Evolutionary conservation across 2,113 vertebrate genomes (phyloP), one percentile per base, ranked within the genome.

Genomic region (Amphiprion ocellaris): DNA sequence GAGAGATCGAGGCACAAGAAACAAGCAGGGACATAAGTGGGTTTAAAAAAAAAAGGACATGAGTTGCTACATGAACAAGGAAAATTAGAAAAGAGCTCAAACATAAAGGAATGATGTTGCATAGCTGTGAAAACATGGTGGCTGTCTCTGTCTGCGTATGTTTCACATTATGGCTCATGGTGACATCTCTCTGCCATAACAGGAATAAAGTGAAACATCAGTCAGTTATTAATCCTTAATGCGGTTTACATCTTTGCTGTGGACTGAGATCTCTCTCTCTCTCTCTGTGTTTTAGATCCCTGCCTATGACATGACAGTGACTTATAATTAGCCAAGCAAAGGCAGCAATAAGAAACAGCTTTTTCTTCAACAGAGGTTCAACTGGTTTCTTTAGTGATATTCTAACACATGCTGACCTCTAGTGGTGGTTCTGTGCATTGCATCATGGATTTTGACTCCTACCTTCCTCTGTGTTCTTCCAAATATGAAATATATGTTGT

Each of bases 381-480:
- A 39, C 39, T 23, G 8, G 24, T 47, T 8, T 10, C 1, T 77
- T 77, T 64, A 12, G 19, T 47, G 17, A 68, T 84, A 11, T 21
- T 61, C 69, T 64, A 74, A 58, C 61, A 8, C 37, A 74, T 39
- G 81, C 74, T 93, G 91, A 89, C 95, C 92, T 69, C 95, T 92
- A 70, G 94, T 69, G 96, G 74, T 4, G 0, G 0, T 12, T 21
- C 0, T n/a, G 2, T 78, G 70, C 11, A 69, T 26, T 77, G 52
- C 39, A 65, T 39, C 24, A 75, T 21, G 26, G 33, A 41, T 54
- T 75, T 12, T 44, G 2, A 44, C 16, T 52, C 8, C 41, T 12
- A 9, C 12, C 12, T 14, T 44, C 3, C 41, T 44, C 12, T 15
- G 7, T 37, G 33, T 37, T 10, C 33, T 4, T 44, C 3, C 14